Conservation (phyloP, 2,888 invertebrate genomes). For the Morpho achilles region DNA sequence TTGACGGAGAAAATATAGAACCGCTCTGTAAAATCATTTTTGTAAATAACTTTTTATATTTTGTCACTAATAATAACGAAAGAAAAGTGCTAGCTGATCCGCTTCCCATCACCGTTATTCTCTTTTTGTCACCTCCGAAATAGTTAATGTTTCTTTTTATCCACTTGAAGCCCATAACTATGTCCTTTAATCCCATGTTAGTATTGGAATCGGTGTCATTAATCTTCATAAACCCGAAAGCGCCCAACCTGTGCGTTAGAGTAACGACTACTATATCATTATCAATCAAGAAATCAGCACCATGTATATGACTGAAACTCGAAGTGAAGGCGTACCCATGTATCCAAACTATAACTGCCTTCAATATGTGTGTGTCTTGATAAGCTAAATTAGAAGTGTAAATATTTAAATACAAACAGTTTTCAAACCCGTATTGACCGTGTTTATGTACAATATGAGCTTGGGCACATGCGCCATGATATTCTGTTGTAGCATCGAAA, state of each 20-base stretch:
- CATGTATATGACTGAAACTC: constrained; percentile 65
- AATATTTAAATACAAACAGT: constrained; percentile 85
- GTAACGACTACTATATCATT: constrained; percentile 58
- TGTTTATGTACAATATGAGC: constrained; percentile 64
- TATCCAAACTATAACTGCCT: constrained; percentile 61
- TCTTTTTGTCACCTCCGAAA: constrained; percentile 59
- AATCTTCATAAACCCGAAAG: constrained; percentile 62
- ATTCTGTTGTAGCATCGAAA: constrained; percentile 77
- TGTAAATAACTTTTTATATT: constrained; percentile 53
- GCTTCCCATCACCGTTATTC: constrained; percentile 60
- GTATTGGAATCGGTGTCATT: constrained; percentile 50
- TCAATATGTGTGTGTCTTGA: constrained; percentile 28
- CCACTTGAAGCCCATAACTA: constrained; percentile 66
- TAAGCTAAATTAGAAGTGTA: constrained; percentile 76
- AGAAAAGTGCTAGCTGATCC: constrained; percentile 61
- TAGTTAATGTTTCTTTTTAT: constrained; percentile 50
- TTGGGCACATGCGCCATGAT: constrained; percentile 81
- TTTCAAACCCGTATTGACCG: constrained; percentile 68
- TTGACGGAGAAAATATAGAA: constrained; percentile 54
- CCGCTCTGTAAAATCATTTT: constrained; percentile 71
- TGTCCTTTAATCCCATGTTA: constrained; percentile 72
- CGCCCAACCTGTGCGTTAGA: constrained; percentile 60
- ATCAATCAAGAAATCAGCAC: constrained; percentile 65
- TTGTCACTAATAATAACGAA: constrained; percentile 53
- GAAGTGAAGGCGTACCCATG: constrained; percentile 67